Base-by-base conservation (phyloP, 92 coral and sea anemone genomes). In the Palythoa grandis region DNA sequence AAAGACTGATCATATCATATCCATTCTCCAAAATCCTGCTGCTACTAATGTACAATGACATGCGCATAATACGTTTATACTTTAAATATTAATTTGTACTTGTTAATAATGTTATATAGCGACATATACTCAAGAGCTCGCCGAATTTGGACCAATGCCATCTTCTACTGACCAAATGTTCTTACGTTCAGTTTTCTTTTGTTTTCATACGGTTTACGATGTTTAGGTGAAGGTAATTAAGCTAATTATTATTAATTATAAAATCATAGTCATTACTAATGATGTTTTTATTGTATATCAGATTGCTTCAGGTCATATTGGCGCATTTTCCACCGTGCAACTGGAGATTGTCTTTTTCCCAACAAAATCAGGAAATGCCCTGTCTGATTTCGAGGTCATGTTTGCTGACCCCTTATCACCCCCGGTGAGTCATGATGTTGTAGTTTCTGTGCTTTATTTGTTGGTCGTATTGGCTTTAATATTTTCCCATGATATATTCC, bases 271-370 rank as follows among this genome's bases (percentile, higher is more conserved):
- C 67, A 60, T 20, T 2, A 60, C 8, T 60, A 15, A 17, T n/a
- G 22, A 63, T 63, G 69, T n/a, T n/a, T n/a, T 63, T n/a, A 63
- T n/a, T 63, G 48, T 47, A 37, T 57, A 79, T 7, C 87, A 97
- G 99, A 78, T 93, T 58, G 66, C 77, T 20, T 88, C 90, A 24
- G 98, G 98, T 61, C 92, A 94, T 40, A 92, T 95, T 70, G 94
- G 88, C n/a, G 92, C 99, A 16, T 95, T 95, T 85, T 90, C 97
- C 38, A 71, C 93, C 15, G 88, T 93, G 39, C 95, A 95, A 78
- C 58, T 97, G 76, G 99, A 95, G 67, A 87, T 97, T 82, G 54
- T 97, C 12, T 97, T 97, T 74, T 90, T 91, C 65, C 99, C 99
- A 24, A 72, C 87, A 75, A 95, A 95, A 76, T 91, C 99, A 77